Evolutionary conservation across 2,113 vertebrate genomes (phyloP).

Genomic region (Aphelocoma coerulescens): DNA sequence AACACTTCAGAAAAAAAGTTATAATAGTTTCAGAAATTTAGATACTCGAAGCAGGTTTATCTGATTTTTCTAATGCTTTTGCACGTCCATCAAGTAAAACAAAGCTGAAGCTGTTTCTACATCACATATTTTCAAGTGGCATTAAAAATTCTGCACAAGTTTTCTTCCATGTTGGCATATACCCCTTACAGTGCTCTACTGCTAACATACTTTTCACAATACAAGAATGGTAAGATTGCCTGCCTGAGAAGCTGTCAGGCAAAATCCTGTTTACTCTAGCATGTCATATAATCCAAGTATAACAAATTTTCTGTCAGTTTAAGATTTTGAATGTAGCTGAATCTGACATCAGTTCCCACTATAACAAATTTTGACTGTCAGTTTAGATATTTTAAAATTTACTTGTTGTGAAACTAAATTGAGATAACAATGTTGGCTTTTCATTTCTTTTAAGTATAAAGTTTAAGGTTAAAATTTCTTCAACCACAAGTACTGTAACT

Average conservation of each 20-base stretch:
- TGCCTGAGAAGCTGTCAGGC: not conserved
- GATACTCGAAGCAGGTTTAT: not conserved
- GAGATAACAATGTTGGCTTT: not conserved
- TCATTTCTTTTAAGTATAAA: not conserved
- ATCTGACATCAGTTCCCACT: not conserved
- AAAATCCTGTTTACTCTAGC: conserved; percentile 24
- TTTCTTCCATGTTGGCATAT: not conserved
- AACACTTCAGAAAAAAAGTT: not conserved
- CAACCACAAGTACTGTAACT: not conserved
- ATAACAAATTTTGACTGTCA: not conserved
- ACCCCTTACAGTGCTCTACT: not conserved
- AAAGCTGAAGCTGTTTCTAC: not conserved
- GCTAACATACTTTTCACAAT: not conserved
- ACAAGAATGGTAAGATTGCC: not conserved
- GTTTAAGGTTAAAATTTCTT: not conserved
- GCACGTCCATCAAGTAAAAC: not conserved
- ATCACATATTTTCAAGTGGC: not conserved
- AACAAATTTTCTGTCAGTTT: conserved; percentile 26
- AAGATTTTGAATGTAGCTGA: not conserved
- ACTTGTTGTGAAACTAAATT: not conserved
- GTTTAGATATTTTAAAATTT: not conserved
- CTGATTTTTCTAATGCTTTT: not conserved
- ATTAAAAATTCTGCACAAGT: not conserved
- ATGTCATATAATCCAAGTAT: not conserved
- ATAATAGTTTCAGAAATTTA: not conserved